Conservation (phyloP, 1,140 invertebrate species). For the Drosophila guanche region DNA sequence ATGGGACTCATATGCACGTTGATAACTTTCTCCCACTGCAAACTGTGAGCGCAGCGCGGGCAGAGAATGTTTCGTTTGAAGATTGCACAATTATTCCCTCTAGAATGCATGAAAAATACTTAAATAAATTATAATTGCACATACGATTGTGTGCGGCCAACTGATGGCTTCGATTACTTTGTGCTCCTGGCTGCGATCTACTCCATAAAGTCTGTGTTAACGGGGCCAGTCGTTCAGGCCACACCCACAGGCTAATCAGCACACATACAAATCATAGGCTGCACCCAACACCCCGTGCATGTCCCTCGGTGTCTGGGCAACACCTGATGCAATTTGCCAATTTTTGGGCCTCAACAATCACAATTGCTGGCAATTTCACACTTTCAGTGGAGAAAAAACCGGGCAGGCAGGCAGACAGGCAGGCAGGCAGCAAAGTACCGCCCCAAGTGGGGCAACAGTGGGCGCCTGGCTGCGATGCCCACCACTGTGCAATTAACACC, state of each 20-base stretch:
- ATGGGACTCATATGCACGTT: slow-evolving; percentile 57
- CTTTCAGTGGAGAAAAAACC: slow-evolving; percentile 69
- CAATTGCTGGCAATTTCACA: slow-evolving; percentile 81
- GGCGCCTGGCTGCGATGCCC: slow-evolving; percentile 20
- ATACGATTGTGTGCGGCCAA: too few relatives aligned
- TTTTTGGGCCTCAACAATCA: slow-evolving; percentile 56
- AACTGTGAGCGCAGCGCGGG: background rate
- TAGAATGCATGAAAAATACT: too few relatives aligned
- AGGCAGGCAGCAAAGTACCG: slow-evolving; percentile 45
- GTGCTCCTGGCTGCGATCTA: slow-evolving; percentile 7
- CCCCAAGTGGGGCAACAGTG: slow-evolving; percentile 18
- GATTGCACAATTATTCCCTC: too few relatives aligned
- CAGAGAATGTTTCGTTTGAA: too few relatives aligned
- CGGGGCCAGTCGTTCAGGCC: slow-evolving; percentile 64
- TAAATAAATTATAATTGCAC: too few relatives aligned
- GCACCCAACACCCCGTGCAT: slow-evolving; percentile 24
- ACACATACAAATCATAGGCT: slow-evolving; percentile 72
- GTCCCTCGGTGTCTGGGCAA: slow-evolving; percentile 8
- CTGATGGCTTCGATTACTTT: slow-evolving; percentile 6
- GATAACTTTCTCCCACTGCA: slow-evolving; percentile 65
- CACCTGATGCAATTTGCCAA: slow-evolving; percentile 79
- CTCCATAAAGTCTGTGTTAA: slow-evolving; percentile 33
- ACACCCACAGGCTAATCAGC: slow-evolving; percentile 72
- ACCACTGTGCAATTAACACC: slow-evolving; percentile 80
- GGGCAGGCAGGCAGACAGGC: slow-evolving; percentile 54